phyloP scores from a whole-genome alignment of 2,113 vertebrate genomes.

The Megaleporinus macrocephalus region DNA sequence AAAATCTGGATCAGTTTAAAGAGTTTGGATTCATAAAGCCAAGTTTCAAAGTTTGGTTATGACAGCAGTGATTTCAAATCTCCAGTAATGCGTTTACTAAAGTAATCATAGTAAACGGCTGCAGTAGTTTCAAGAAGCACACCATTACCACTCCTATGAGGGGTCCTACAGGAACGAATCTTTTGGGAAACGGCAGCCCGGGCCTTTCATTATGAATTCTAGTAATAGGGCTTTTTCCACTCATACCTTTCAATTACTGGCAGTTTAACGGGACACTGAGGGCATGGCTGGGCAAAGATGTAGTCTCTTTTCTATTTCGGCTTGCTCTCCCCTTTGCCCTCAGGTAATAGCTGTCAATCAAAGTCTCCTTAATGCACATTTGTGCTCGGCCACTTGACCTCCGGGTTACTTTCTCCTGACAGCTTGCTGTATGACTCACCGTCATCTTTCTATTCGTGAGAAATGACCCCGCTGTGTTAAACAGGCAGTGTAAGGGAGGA shows the following conservation, averaged over 20 bases:
- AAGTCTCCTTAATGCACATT: slow-evolving; percentile 36
- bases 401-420: slow-evolving; percentile 35
- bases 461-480: slow-evolving; percentile 33
- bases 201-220: slow-evolving; percentile 18
- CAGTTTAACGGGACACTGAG: slow-evolving; percentile 24
- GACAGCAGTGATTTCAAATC: not conserved
- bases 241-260: slow-evolving; percentile 12
- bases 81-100: not conserved
- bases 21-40: too few species aligned
- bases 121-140: slow-evolving; percentile 1
- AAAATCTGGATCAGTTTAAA: too few species aligned
- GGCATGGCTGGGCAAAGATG: slow-evolving; percentile 25
- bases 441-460: slow-evolving; percentile 34
- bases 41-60: too few species aligned
- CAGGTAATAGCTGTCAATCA: slow-evolving; percentile 49
- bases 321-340: slow-evolving; percentile 32
- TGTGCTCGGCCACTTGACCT: slow-evolving; percentile 41
- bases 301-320: slow-evolving; percentile 38
- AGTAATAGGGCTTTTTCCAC: slow-evolving; percentile 16
- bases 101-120: slow-evolving; percentile 5
- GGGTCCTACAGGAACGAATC: not conserved
- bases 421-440: slow-evolving; percentile 39
- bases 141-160: slow-evolving; percentile 8
- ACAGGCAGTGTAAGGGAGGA: slow-evolving; percentile 24
- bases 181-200: not conserved